phyloP scores from a whole-genome alignment of 2,888 invertebrate genomes.

The Mesoligia furuncula region DNA sequence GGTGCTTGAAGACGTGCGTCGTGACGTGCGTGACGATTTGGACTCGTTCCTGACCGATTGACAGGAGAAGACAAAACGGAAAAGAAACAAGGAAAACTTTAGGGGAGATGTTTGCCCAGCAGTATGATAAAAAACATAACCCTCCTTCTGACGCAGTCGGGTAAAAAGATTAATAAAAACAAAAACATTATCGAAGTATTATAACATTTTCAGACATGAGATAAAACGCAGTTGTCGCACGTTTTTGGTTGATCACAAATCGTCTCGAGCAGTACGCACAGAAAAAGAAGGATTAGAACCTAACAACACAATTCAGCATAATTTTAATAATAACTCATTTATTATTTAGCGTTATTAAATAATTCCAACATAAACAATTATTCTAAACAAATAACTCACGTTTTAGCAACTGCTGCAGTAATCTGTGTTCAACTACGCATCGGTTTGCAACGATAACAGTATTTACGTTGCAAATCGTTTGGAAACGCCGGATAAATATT shows the following conservation, averaged over 20 bases:
- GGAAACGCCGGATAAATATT: constrained; percentile 1
- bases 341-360: background rate
- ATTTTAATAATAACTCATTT: background rate
- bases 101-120: background rate
- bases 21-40: background rate
- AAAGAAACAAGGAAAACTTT: background rate
- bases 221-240: background rate
- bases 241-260: background rate
- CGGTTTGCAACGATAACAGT: constrained; percentile 29
- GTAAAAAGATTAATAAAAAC: background rate
- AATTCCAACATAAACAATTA: background rate
- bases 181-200: background rate
- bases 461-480: constrained; percentile 21
- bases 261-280: background rate
- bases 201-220: background rate
- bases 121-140: too few relatives aligned
- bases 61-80: background rate
- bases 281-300: background rate
- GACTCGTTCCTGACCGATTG: background rate
- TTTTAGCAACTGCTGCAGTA: constrained; percentile 9
- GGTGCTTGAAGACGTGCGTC: background rate
- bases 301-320: background rate
- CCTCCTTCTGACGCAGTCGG: too few relatives aligned
- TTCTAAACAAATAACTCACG: constrained; percentile 28
- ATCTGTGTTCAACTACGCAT: constrained; percentile 17